Evolutionary conservation across 2,888 invertebrate species (phyloP), one percentile per base, ranked within the genome.

Genomic region (Tetranychus piercei): DNA sequence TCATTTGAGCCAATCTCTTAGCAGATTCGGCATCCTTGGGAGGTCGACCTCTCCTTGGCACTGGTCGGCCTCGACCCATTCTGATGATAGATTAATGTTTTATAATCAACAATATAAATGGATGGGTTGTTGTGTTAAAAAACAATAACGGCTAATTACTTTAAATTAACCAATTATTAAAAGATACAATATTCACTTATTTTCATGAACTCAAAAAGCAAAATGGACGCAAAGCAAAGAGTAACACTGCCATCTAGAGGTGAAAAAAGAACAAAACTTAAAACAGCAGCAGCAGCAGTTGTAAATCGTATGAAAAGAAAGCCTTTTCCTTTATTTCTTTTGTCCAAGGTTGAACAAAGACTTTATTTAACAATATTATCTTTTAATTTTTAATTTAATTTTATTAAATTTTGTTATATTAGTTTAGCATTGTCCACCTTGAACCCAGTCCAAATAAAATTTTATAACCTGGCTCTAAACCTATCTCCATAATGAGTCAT

Each of bases 21-120:
- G 75, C 75, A 6, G 73, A 73, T 64, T 75, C 75, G 6, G 75
- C 73, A 55, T 73, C 67, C 71, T 75, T 75, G 11, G 75, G 75
- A 9, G 75, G 75, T n/a, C 75, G 69, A 18, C 75, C 75, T 8
- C 75, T 18, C 43, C 73, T 66, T 64, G 34, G 20, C 23, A 44
- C 70, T 34, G 70, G 55, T 43, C 75, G 73, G 43, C 73, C 73
- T 20, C 75, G 23, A 15, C 44, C 73, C 73, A 73, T 73, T 34
- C 11, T 43, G 18, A 15, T 5, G 44, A 15, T 44, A 20, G 15
- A 71, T 15, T 9, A 34, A 34, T 44, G 11, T 6, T 20, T 20
- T 5, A 69, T 23, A 69, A 69, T 23, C n/a, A 69, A 69, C 69
- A 69, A n/a, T 69, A 11, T 7, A 69, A 69, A 23, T 20, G n/a